A percentile compares a stretch with the other conserved stretches of the same genome.
These are phyloP conservation scores for Anableps anableps DNA, from an alignment of 2,797 vertebrate genomes.

Conservation along the genomic window DNA sequence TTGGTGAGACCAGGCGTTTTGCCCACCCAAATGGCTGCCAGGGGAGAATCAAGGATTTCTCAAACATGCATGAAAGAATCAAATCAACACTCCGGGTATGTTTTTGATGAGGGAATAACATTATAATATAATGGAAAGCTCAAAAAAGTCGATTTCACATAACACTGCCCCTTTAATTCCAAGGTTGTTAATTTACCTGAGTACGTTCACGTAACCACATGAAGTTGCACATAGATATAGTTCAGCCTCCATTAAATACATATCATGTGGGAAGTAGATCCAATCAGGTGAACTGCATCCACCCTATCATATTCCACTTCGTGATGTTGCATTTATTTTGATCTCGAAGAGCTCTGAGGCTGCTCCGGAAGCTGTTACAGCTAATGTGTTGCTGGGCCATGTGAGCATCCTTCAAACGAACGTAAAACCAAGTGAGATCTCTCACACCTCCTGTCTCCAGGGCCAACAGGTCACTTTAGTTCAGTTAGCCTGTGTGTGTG, in stretches of 20 bases:
- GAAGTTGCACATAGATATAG: conserved; percentile 2
- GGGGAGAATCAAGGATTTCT: no score
- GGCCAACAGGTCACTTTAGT: conserved; percentile 25
- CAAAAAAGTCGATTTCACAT: no score
- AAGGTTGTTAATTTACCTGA: background rate
- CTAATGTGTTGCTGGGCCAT: conserved; percentile 34
- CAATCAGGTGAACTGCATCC: conserved; percentile 38
- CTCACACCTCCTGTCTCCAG: conserved; percentile 37
- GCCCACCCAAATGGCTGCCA: no score
- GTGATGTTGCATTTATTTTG: conserved; percentile 28
- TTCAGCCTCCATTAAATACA: conserved; percentile 19
- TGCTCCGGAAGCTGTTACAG: conserved; percentile 8
- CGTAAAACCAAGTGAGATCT: conserved; percentile 34
- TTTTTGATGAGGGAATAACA: no score
- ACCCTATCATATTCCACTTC: conserved; percentile 22
- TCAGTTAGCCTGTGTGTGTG: background rate
- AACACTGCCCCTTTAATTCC: background rate
- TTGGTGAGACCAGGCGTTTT: no score
- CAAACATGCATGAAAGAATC: no score
- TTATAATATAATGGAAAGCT: no score
- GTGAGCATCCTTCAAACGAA: conserved; percentile 37
- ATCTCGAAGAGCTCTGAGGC: conserved; percentile 17
- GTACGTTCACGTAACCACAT: background rate
- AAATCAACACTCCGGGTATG: no score
- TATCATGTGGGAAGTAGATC: conserved; percentile 21